These are phyloP conservation scores for Thamnophis sirtalis DNA, from an alignment of 2,113 vertebrate species.

Conservation along the genomic window DNA sequence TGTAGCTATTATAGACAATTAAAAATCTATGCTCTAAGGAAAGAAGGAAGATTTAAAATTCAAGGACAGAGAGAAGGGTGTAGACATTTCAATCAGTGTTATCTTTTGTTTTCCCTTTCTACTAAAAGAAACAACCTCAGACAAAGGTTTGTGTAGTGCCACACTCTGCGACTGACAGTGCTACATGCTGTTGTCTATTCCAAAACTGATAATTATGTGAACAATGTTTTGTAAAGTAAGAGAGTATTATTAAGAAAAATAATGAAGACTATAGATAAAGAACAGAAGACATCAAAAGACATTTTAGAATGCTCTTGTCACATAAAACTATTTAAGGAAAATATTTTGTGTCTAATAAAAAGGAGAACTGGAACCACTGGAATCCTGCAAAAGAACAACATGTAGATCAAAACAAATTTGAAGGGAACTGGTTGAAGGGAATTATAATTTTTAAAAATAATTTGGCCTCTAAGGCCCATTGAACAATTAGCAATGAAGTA, in stretches of 20 bases:
- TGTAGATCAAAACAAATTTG: neutral
- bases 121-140: neutral
- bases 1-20: slow-evolving; percentile 3
- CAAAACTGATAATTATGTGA: neutral
- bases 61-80: neutral
- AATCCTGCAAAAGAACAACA: neutral
- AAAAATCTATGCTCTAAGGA: neutral
- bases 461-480: neutral
- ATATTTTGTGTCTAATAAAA: neutral
- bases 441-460: neutral
- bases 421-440: neutral
- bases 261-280: neutral
- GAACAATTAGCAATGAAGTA: neutral
- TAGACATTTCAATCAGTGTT: neutral
- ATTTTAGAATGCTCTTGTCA: neutral
- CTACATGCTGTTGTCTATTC: neutral
- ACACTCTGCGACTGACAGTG: neutral
- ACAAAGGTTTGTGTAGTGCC: neutral
- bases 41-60: neutral
- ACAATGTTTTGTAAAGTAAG: neutral
- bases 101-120: neutral
- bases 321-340: neutral
- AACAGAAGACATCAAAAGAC: neutral
- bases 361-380: neutral
- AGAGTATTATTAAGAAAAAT: neutral